phyloP scores from a whole-genome alignment of 2,888 invertebrate species.

The Clistopyga incitator region DNA sequence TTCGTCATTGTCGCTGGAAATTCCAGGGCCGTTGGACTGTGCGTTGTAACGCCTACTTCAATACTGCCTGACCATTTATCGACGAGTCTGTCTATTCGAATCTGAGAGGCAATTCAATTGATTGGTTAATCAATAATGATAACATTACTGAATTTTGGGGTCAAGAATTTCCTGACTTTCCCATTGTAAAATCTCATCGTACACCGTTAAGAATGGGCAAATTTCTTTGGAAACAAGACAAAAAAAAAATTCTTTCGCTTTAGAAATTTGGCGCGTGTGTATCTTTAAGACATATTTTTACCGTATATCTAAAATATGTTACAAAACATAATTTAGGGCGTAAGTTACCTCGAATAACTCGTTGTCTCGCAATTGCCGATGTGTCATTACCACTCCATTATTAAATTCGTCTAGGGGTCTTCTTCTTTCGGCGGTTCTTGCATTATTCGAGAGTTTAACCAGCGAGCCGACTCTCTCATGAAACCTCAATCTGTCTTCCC shows the following conservation, averaged over 20 bases:
- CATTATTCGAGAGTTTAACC: constrained; percentile 93
- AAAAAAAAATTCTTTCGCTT: background rate
- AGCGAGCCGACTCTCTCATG: constrained; percentile 95
- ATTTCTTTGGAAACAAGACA: too few relatives aligned
- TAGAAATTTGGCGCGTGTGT: too few relatives aligned
- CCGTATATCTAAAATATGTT: background rate
- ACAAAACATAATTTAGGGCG: constrained; percentile 5
- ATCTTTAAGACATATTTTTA: too few relatives aligned
- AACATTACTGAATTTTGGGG: too few relatives aligned
- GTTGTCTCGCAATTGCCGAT: constrained; percentile 93
- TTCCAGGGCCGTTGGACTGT: constrained; percentile 94
- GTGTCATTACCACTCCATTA: constrained; percentile 98
- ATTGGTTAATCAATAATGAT: background rate
- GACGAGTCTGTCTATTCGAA: constrained; percentile 95
- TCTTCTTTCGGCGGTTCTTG: constrained; percentile 93
- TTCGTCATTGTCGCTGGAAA: constrained; percentile 99
- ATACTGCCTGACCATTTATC: constrained; percentile 98
- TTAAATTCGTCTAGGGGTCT: constrained; percentile 97
- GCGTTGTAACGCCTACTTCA: constrained; percentile 97
- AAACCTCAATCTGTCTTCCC: constrained; percentile 90
- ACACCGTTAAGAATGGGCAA: too few relatives aligned
- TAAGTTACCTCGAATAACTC: constrained; percentile 92
- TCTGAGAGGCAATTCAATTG: constrained; percentile 84
- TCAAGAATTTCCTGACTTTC: too few relatives aligned
- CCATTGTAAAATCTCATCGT: too few relatives aligned